Conservation (phyloP, 2,888 invertebrate genomes). For the Pelosia muscerda region DNA sequence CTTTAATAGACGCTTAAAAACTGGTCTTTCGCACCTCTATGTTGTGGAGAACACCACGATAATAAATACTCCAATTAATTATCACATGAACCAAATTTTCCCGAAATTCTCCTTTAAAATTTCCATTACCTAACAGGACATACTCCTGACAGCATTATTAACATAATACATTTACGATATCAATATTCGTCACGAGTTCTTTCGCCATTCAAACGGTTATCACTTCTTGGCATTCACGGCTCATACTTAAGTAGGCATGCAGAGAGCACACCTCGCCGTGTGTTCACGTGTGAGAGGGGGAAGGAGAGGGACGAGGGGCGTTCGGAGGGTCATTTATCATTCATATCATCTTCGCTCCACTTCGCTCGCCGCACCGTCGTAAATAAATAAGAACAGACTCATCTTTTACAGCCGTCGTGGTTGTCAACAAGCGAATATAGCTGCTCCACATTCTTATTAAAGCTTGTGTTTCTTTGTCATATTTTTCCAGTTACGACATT, state of each 20-base stretch:
- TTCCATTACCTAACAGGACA: conserved; percentile 36
- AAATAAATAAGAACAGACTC: conserved; percentile 87
- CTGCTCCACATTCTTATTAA: conserved; percentile 13
- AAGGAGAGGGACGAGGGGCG: conserved; percentile 58
- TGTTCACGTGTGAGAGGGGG: conserved; percentile 81
- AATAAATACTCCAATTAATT: not conserved
- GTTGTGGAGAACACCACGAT: not conserved
- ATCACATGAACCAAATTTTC: not conserved
- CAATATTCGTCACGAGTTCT: conserved; percentile 74
- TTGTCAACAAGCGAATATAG: conserved; percentile 54
- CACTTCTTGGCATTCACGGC: conserved; percentile 73
- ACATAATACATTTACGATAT: conserved; percentile 55
- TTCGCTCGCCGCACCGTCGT: conserved; percentile 87
- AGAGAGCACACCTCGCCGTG: conserved; percentile 76
- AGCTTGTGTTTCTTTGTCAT: conserved; percentile 26
- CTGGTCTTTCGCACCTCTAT: not conserved
- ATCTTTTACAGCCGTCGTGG: conserved; percentile 83
- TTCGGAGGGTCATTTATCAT: conserved; percentile 86
- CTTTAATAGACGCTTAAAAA: not conserved
- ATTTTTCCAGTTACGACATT: conserved; percentile 53
- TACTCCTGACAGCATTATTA: conserved; percentile 49
- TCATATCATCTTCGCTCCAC: conserved; percentile 88
- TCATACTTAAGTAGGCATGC: conserved; percentile 75
- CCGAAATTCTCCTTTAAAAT: conserved; percentile 18
- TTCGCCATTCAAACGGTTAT: conserved; percentile 73